Evolutionary conservation across 2,797 vertebrate genomes (phyloP).

Genomic region (Onychomys leucogaster): DNA sequence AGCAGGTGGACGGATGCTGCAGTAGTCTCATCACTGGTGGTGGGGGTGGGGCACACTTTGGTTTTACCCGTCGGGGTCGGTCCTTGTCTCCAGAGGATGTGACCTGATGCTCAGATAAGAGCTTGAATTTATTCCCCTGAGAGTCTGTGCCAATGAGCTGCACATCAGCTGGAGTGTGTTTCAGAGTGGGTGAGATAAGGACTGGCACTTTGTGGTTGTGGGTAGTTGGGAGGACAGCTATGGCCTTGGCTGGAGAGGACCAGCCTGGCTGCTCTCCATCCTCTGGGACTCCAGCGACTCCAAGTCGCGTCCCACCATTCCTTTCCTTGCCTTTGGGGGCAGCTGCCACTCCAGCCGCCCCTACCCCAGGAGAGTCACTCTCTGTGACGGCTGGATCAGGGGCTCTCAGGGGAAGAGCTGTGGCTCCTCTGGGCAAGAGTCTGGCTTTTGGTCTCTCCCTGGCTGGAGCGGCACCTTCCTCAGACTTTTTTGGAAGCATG

Average conservation of each 20-base stretch:
- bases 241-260: slow-evolving; percentile 94
- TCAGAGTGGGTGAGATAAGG: slow-evolving; percentile 97
- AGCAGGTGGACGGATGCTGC: slow-evolving; percentile 89
- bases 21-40: slow-evolving; percentile 94
- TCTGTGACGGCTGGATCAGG: slow-evolving; percentile 78
- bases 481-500: slow-evolving; percentile 91
- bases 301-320: slow-evolving; percentile 86
- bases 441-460: slow-evolving; percentile 98
- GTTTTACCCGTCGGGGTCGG: slow-evolving; percentile 96
- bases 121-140: slow-evolving; percentile 99
- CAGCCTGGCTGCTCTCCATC: slow-evolving; percentile 91
- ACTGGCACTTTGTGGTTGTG: slow-evolving; percentile 99
- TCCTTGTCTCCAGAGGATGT: slow-evolving; percentile 92
- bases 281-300: slow-evolving; percentile 81
- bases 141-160: slow-evolving; percentile 98
- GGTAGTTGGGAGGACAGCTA: slow-evolving; percentile 88
- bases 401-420: slow-evolving; percentile 85
- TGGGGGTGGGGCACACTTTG: slow-evolving; percentile 98
- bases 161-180: slow-evolving; percentile 95
- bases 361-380: slow-evolving; percentile 85
- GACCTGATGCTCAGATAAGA: slow-evolving; percentile 96
- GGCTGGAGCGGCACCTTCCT: slow-evolving; percentile 94
- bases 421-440: slow-evolving; percentile 92
- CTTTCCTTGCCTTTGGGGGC: slow-evolving; percentile 90
- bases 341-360: slow-evolving; percentile 69